phyloP scores from a whole-genome alignment of 2,113 vertebrate species.

The Aphyosemion australe region DNA sequence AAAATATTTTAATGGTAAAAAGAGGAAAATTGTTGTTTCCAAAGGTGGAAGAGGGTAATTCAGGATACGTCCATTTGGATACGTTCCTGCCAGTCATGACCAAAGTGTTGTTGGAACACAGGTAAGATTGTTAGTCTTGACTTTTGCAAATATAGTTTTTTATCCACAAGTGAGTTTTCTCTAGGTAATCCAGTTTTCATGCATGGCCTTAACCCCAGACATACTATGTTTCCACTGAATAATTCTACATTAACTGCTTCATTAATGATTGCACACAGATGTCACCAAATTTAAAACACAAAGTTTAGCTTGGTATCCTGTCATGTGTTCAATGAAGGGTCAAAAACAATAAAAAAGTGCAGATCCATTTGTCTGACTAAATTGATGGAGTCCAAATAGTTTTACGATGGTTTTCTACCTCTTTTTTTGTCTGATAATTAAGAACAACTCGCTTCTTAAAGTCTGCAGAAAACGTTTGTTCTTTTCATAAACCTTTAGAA shows the following conservation, averaged over 20 bases:
- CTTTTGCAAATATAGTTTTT: no score
- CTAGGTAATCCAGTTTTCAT: no score
- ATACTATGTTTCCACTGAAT: neutral
- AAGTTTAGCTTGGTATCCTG: neutral
- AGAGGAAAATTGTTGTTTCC: conserved; percentile 14
- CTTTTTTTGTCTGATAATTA: no score
- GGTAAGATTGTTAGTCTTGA: conserved; percentile 65
- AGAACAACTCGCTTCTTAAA: no score
- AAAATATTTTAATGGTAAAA: neutral
- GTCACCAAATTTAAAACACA: neutral
- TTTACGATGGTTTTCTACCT: no score
- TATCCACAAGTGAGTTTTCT: no score
- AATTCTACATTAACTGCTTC: neutral
- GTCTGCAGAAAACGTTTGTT: no score
- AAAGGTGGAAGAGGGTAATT: conserved; percentile 86
- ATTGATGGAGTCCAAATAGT: neutral
- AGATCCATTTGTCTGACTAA: neutral
- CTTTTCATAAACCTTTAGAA: no score
- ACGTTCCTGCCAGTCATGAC: conserved; percentile 92
- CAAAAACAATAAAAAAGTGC: no score
- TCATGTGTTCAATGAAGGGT: no score
- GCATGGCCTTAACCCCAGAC: no score
- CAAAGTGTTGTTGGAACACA: conserved; percentile 82
- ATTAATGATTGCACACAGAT: neutral
- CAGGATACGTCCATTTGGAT: conserved; percentile 84